phyloP scores from a whole-genome alignment of 2,888 invertebrate genomes.

The Cephonodes hylas region DNA sequence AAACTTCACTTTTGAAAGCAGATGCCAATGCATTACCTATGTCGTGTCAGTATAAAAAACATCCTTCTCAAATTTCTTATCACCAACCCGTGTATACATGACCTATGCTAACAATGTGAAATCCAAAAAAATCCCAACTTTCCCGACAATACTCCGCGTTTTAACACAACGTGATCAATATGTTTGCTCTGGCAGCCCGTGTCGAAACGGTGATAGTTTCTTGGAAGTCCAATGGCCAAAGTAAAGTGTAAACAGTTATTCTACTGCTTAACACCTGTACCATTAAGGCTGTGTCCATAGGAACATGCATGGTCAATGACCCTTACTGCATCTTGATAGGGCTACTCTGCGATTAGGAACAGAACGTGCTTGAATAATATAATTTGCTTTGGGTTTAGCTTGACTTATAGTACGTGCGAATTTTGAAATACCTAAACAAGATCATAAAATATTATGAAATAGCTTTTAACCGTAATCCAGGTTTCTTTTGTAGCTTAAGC shows the following conservation, averaged over 20 bases:
- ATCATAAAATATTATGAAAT: no score
- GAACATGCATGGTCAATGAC: slow-evolving; percentile 14
- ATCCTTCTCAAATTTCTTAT: not conserved
- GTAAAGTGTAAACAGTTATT: slow-evolving; percentile 28
- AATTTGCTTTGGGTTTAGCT: not conserved
- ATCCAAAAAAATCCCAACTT: not conserved
- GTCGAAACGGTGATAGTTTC: slow-evolving; percentile 15
- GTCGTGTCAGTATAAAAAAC: no score
- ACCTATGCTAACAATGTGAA: not conserved
- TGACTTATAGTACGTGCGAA: not conserved
- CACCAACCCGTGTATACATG: not conserved
- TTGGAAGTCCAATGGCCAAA: slow-evolving; percentile 1
- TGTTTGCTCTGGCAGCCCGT: slow-evolving; percentile 8
- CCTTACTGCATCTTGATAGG: slow-evolving; percentile 16
- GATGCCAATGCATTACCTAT: no score
- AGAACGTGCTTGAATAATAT: not conserved
- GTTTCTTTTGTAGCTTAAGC: no score
- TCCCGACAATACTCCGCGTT: not conserved
- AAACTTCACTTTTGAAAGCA: no score
- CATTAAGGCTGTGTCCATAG: slow-evolving; percentile 25
- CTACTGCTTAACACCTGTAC: slow-evolving; percentile 29
- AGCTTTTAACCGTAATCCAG: no score
- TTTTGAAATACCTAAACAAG: no score
- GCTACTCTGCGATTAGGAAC: not conserved
- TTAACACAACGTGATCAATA: slow-evolving; percentile 6